Conservation (phyloP, 2,888 invertebrate genomes). For the Hypomecis atomaria region DNA sequence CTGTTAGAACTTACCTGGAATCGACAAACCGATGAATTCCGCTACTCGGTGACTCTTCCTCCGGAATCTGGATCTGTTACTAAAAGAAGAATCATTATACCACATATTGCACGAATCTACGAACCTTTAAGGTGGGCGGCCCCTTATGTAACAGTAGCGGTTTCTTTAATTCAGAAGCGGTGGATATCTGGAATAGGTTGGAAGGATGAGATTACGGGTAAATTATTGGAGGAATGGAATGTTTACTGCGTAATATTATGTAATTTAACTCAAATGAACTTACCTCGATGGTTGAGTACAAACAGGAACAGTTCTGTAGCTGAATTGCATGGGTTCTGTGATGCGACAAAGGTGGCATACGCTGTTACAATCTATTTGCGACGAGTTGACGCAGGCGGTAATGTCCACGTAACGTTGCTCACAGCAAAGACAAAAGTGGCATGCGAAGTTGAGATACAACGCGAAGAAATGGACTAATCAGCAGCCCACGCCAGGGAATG, state of each 20-base stretch:
- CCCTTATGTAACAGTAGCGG: conserved; percentile 44
- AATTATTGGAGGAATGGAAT: conserved; percentile 23
- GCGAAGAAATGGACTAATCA: no score
- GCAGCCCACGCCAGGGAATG: no score
- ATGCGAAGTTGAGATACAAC: no score
- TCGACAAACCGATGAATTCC: conserved; percentile 40
- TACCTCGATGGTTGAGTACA: conserved; percentile 33
- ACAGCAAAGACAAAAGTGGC: conserved; percentile 36
- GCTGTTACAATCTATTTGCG: conserved; percentile 38
- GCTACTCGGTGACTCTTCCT: conserved; percentile 43
- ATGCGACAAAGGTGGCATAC: conserved; percentile 38
- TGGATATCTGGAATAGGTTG: conserved; percentile 49
- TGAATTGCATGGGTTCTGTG: conserved; percentile 41
- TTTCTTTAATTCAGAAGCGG: conserved; percentile 50
- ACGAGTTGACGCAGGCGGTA: conserved; percentile 22
- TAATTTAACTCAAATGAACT: conserved; percentile 4
- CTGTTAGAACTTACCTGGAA: conserved; percentile 51
- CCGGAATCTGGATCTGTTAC: conserved; percentile 39
- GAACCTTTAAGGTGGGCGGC: conserved; percentile 54
- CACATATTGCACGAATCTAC: conserved; percentile 48
- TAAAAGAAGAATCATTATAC: conserved; percentile 50
- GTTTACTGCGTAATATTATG: conserved; percentile 12
- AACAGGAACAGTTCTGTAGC: conserved; percentile 8
- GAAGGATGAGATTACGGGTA: conserved; percentile 43
- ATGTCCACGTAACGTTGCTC: conserved; percentile 11